phyloP scores from a whole-genome alignment of 2,113 vertebrate genomes.

The Chauna torquata region DNA sequence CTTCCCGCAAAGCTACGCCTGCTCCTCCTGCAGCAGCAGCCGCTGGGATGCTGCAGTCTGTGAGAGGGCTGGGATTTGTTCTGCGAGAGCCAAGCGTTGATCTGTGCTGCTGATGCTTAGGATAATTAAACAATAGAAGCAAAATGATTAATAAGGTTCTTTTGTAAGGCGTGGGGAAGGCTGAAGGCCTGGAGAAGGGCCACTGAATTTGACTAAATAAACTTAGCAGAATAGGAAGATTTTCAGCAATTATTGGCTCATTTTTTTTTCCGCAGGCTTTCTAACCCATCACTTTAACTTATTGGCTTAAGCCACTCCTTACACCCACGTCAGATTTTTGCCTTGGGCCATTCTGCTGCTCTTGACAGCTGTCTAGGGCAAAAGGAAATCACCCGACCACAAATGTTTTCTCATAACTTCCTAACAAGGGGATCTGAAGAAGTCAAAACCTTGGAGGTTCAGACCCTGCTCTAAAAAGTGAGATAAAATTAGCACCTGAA shows the following conservation, averaged over 20 bases:
- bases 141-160: neutral
- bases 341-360: constrained; percentile 47
- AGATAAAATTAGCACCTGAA: neutral
- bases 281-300: neutral
- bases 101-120: neutral
- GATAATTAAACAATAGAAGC: constrained; percentile 23
- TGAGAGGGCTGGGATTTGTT: neutral
- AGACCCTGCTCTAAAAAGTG: neutral
- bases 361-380: constrained; percentile 59
- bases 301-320: neutral
- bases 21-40: neutral
- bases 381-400: constrained; percentile 51
- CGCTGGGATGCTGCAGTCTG: neutral
- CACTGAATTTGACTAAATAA: constrained; percentile 26
- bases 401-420: constrained; percentile 43
- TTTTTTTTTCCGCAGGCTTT: constrained; percentile 25
- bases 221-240: constrained; percentile 9
- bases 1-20: neutral
- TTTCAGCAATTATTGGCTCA: constrained; percentile 42
- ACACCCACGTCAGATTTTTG: constrained; percentile 47
- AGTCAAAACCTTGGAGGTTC: constrained; percentile 38
- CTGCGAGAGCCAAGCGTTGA: neutral
- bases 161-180: neutral
- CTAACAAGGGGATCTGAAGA: constrained; percentile 27
- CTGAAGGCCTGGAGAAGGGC: constrained; percentile 14